These are phyloP conservation scores for Stichodactyla helianthus DNA, from an alignment of 64 coral and sea anemone genomes.

Conservation along the genomic window DNA sequence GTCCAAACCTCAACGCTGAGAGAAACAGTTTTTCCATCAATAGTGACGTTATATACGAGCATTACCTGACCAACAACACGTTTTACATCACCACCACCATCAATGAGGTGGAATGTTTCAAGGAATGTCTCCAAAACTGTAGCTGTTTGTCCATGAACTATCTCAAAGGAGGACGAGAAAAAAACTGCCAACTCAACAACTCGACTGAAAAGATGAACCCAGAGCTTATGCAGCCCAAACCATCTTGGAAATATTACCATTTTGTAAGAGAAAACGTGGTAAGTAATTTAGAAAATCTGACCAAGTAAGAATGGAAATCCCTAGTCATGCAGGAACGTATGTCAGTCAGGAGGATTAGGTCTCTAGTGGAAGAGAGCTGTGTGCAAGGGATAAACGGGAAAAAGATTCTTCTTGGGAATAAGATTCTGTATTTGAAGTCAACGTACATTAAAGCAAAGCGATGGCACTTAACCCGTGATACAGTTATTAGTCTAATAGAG, in stretches of 20 bases:
- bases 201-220: background rate
- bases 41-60: background rate
- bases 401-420: too few relatives aligned
- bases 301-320: too few relatives aligned
- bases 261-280: background rate
- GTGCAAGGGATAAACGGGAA: too few relatives aligned
- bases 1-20: background rate
- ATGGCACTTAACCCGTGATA: too few relatives aligned
- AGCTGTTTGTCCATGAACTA: slow-evolving; percentile 2
- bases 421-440: too few relatives aligned
- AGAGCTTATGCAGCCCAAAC: background rate
- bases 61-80: background rate
- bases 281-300: background rate
- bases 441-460: too few relatives aligned
- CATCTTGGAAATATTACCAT: background rate
- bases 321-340: too few relatives aligned
- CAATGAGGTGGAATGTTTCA: slow-evolving; percentile 2
- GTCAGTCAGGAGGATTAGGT: too few relatives aligned
- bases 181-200: background rate
- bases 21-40: background rate
- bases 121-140: background rate
- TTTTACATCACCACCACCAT: background rate
- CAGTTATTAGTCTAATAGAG: too few relatives aligned
- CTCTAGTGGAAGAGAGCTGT: too few relatives aligned
- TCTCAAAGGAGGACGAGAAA: background rate